A percentile compares a stretch with the other conserved stretches of the same genome.
Evolutionary conservation across 1,140 invertebrate species (phyloP).

Genomic region (Bombus sylvicola): DNA sequence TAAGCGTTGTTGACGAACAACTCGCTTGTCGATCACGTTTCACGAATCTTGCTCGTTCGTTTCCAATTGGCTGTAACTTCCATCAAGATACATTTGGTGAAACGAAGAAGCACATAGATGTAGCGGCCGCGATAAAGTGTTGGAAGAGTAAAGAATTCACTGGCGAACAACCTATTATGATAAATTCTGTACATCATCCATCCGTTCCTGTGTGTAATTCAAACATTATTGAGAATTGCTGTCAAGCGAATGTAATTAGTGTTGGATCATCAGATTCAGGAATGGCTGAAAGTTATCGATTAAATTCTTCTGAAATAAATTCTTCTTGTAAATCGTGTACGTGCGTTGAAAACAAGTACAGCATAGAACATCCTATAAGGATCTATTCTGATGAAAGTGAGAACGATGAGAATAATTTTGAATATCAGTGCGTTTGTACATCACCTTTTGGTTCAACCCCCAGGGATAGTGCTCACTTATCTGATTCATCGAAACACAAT

Average conservation of each 20-base stretch:
- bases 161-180: not conserved
- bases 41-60: not conserved
- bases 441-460: slow-evolving; percentile 89
- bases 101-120: not conserved
- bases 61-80: not conserved
- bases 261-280: slow-evolving; percentile 90
- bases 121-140: slow-evolving; percentile 36
- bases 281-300: slow-evolving; percentile 89
- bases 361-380: slow-evolving; percentile 31
- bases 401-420: slow-evolving; percentile 86
- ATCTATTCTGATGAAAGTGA: slow-evolving; percentile 80
- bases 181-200: not conserved
- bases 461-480: slow-evolving; percentile 72
- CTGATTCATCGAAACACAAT: slow-evolving; percentile 55
- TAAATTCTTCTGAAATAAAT: slow-evolving; percentile 76
- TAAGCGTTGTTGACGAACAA: not conserved
- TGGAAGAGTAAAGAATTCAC: slow-evolving; percentile 49
- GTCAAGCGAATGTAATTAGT: slow-evolving; percentile 67
- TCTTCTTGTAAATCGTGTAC: slow-evolving; percentile 72
- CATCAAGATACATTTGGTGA: not conserved
- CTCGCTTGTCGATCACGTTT: not conserved
- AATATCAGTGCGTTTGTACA: slow-evolving; percentile 88
- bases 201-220: not conserved
- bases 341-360: slow-evolving; percentile 52
- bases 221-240: not conserved